Base-by-base conservation (phyloP, 2,113 vertebrate species). In the Phalacrocorax carbo region DNA sequence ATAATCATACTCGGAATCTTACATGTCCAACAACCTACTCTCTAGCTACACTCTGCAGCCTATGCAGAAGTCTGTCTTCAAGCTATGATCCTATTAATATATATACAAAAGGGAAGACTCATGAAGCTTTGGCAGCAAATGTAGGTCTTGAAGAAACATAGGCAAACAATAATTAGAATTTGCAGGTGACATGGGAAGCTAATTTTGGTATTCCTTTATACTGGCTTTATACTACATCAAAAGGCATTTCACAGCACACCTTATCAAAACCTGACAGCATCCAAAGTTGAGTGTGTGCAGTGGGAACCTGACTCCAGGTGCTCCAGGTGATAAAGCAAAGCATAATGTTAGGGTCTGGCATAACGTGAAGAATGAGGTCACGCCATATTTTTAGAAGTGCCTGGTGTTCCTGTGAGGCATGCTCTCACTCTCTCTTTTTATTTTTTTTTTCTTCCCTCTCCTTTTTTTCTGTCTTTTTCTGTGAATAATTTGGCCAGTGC, bases 401-500 rank as follows among this genome's bases (percentile, higher is more conserved):
- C 42, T 95, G 68, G 64, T 95, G 69, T 79, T 93, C 81, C 86
- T 96, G 52, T 54, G 88, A 94, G 96, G 76, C 58, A 71, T 46
- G 55, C 16, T 94, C 20, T 80, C 5, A 1, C 32, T 38, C 51
- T 65, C 46, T 40, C 21, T 46, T 48, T 73, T 62, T 57, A 8
- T 44, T 65, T 70, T 86, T 70, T 86, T 88, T 65, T 86, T 29
- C 26, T 32, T 26, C 32, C 7, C 21, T 58, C 32, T 49, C 64
- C 1, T 62, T 87, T 87, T 71, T 86, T 42, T 22, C 30, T 83
- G 17, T 54, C 57, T 91, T 91, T 96, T 96, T 82, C 72, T 98
- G 94, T 97, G 96, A 98, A 98, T 98, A 97, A 98, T 97, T 98
- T 94, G 97, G 98, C 98, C 95, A 72, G 87, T 97, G 97, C 97